phyloP scores from a whole-genome alignment of 2,888 invertebrate genomes.

The Xestia ashworthii region DNA sequence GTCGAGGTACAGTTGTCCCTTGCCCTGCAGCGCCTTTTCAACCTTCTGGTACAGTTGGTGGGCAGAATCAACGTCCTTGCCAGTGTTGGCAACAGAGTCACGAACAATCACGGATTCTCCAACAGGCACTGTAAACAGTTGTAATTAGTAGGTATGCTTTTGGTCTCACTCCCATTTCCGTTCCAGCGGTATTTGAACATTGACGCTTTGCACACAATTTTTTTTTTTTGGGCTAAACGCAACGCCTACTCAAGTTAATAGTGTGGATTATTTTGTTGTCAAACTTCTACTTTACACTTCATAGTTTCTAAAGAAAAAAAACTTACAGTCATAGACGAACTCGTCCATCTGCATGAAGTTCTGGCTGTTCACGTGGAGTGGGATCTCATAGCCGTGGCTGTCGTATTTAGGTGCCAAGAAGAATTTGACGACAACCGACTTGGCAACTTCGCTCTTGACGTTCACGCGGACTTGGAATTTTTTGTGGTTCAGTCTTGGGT shows the following conservation, averaged over 20 bases:
- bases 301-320: not conserved
- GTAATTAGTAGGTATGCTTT: constrained; percentile 2
- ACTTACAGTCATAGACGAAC: constrained; percentile 89
- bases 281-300: not conserved
- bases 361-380: constrained; percentile 88
- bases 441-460: constrained; percentile 90
- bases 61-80: constrained; percentile 88
- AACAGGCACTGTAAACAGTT: constrained; percentile 74
- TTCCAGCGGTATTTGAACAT: not conserved
- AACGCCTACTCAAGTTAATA: not conserved
- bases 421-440: constrained; percentile 90
- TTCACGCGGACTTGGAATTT: constrained; percentile 92
- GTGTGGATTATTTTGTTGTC: not conserved
- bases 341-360: constrained; percentile 92
- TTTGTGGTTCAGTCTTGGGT: constrained; percentile 93
- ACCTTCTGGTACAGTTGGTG: constrained; percentile 86
- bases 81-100: constrained; percentile 91
- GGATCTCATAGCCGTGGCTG: constrained; percentile 87
- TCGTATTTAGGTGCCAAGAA: constrained; percentile 94
- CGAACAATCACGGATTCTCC: constrained; percentile 89
- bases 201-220: too few relatives aligned
- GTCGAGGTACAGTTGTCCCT: constrained; percentile 86
- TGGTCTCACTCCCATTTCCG: not conserved
- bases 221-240: not conserved
- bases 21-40: constrained; percentile 84